These are phyloP conservation scores for Allygus modestus DNA, from an alignment of 2,888 invertebrate genomes.

Conservation along the genomic window DNA sequence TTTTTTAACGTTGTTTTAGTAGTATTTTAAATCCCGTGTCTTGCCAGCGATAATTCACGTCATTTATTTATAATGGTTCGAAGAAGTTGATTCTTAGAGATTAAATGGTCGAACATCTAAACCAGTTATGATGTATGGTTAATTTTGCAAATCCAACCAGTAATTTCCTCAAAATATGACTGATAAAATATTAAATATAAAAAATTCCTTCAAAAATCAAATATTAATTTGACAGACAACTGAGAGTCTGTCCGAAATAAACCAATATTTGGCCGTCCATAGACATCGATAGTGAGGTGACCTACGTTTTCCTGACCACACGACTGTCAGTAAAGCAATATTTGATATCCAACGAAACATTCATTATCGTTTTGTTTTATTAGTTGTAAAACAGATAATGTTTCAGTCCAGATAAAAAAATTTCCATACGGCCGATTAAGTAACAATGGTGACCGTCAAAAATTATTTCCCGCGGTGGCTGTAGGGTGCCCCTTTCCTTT, in stretches of 20 bases:
- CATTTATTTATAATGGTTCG: too few species aligned
- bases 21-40: too few species aligned
- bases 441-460: not conserved
- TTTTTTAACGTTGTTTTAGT: too few species aligned
- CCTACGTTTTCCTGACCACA: not conserved
- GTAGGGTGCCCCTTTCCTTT: conserved; percentile 4
- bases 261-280: not conserved
- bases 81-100: too few species aligned
- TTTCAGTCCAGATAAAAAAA: not conserved
- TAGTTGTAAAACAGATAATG: not conserved
- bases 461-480: not conserved
- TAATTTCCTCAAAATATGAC: too few species aligned
- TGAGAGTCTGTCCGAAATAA: not conserved
- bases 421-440: not conserved
- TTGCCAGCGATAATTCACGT: too few species aligned
- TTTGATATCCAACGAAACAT: not conserved
- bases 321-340: not conserved
- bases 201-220: too few species aligned
- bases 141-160: too few species aligned
- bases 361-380: conserved; percentile 2
- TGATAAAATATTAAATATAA: too few species aligned
- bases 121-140: too few species aligned
- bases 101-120: too few species aligned
- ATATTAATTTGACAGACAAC: too few species aligned
- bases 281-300: not conserved